Percentiles rank a stretch among this genome's conserved stretches.
Evolutionary conservation across 2,113 vertebrate species (phyloP).

Genomic region (Pluvianellus socialis): DNA sequence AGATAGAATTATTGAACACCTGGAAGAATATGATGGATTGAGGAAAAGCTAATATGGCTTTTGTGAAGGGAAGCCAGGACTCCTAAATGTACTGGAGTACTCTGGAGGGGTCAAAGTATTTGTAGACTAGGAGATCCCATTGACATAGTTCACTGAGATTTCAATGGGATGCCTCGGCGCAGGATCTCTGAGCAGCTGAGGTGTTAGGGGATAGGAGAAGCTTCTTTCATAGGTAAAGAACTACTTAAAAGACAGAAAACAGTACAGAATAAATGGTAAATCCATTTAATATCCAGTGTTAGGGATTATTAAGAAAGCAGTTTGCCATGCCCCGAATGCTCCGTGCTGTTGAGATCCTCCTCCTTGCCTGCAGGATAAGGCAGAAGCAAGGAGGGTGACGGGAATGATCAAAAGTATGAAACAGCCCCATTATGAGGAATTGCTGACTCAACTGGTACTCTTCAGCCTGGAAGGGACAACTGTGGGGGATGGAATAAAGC

Average conservation of each 20-base stretch:
- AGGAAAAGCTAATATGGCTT: neutral
- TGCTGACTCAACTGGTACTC: neutral
- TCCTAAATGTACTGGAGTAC: neutral
- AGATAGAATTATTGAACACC: neutral
- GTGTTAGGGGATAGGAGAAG: neutral
- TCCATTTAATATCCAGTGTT: neutral
- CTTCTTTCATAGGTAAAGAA: neutral
- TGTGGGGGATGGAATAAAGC: neutral
- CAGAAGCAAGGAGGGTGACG: neutral
- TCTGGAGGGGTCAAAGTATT: neutral
- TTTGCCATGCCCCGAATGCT: neutral
- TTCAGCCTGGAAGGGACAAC: neutral
- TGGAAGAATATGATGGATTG: neutral
- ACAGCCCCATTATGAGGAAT: neutral
- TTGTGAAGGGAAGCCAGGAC: neutral
- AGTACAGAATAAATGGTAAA: neutral
- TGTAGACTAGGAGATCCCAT: neutral
- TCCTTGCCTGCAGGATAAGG: neutral
- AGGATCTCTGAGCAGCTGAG: neutral
- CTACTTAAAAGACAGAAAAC: neutral
- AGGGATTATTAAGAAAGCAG: neutral
- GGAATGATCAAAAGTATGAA: neutral
- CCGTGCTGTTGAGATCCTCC: neutral
- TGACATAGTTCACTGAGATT: neutral
- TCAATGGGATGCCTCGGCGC: fast-evolving